Conservation (phyloP, 2,797 vertebrate genomes). For the Pantherophis vulpinus region DNA sequence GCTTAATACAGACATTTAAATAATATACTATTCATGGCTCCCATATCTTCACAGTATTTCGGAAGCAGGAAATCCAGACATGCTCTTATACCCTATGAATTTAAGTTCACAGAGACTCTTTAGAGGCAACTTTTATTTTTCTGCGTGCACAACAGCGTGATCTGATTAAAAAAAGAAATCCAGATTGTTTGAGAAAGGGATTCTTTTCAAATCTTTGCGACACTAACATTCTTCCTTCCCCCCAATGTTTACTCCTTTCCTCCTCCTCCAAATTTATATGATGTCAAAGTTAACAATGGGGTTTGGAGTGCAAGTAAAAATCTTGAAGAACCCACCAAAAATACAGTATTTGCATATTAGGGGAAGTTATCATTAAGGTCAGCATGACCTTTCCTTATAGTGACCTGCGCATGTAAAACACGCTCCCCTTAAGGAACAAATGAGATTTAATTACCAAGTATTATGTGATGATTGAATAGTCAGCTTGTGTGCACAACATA, state of each 20-base stretch:
- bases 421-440: conserved; percentile 56
- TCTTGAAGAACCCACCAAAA: conserved; percentile 36
- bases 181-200: conserved; percentile 49
- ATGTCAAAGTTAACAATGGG: background rate
- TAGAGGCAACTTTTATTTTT: conserved; percentile 52
- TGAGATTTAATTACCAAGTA: conserved; percentile 64
- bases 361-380: conserved; percentile 61
- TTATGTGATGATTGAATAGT: conserved; percentile 54
- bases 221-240: conserved; percentile 52
- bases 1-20: conserved; percentile 86
- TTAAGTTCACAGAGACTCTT: conserved; percentile 49
- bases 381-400: conserved; percentile 63
- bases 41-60: conserved; percentile 66
- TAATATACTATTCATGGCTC: conserved; percentile 77
- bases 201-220: conserved; percentile 55
- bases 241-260: conserved; percentile 39
- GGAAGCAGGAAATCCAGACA: conserved; percentile 64
- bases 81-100: conserved; percentile 59
- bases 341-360: conserved; percentile 49
- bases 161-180: conserved; percentile 41
- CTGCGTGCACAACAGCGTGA: conserved; percentile 49
- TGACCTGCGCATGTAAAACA: conserved; percentile 57
- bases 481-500: background rate
- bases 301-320: background rate
- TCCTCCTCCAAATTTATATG: conserved; percentile 37